phyloP scores from a whole-genome alignment of 2,888 invertebrate genomes.

The Acleris laterana region DNA sequence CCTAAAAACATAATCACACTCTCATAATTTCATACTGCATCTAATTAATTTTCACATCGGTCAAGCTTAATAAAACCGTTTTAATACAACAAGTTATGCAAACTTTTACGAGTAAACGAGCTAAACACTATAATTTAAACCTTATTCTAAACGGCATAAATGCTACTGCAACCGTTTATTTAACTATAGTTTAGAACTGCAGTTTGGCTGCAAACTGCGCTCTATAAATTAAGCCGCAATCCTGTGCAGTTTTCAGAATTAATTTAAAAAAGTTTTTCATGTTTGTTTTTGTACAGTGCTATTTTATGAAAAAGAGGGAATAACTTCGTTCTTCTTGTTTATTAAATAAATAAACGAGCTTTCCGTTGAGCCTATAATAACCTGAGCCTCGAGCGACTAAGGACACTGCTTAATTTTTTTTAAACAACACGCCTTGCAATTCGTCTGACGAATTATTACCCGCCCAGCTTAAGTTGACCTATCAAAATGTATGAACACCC shows the following conservation, averaged over 20 bases:
- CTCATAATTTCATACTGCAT: background rate
- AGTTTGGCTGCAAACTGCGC: conserved; percentile 19
- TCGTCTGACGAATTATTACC: too few relatives aligned
- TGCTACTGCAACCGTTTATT: background rate
- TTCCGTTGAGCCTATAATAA: too few relatives aligned
- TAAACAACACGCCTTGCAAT: too few relatives aligned
- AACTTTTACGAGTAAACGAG: background rate
- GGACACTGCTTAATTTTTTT: too few relatives aligned
- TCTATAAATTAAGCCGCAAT: conserved; percentile 24
- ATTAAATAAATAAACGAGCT: too few relatives aligned
- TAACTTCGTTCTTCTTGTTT: too few relatives aligned
- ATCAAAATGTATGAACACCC: too few relatives aligned
- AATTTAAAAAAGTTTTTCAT: background rate
- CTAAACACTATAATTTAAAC: background rate
- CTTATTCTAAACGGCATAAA: conserved; percentile 5
- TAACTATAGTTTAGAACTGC: conserved; percentile 12
- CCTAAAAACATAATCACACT: too few relatives aligned
- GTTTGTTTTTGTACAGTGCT: background rate
- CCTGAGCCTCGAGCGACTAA: too few relatives aligned
- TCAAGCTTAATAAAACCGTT: background rate
- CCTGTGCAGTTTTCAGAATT: conserved; percentile 13
- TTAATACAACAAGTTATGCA: conserved; percentile 18
- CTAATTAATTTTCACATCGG: background rate
- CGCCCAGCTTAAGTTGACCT: too few relatives aligned
- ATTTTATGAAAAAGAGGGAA: too few relatives aligned